Conservation (phyloP, 2,888 invertebrate genomes). For the Netelia fuscicornis region DNA sequence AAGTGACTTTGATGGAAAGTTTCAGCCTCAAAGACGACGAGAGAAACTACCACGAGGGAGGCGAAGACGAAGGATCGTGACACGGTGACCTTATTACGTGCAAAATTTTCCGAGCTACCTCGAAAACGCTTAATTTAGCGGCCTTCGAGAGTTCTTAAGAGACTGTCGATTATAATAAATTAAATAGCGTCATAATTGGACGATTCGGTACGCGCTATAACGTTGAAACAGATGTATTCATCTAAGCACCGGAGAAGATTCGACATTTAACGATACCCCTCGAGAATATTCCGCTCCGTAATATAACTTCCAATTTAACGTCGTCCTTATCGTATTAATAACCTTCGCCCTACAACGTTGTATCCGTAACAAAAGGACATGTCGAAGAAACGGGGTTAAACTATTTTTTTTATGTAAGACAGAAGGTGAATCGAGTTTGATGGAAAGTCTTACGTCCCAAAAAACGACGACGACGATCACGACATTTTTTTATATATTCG, state of each 20-base stretch:
- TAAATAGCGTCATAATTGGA: not conserved
- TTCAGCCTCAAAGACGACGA: conserved; percentile 7
- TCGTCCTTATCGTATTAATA: conserved; percentile 11
- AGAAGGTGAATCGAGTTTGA: conserved; percentile 30
- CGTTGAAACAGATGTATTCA: not conserved
- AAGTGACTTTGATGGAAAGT: conserved; percentile 32
- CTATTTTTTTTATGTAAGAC: not conserved
- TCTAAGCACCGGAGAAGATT: not conserved
- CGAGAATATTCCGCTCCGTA: not conserved
- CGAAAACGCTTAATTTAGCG: conserved; percentile 8
- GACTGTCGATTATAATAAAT: conserved; percentile 14
- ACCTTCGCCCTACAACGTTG: not conserved
- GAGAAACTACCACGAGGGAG: not conserved
- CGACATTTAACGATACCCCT: not conserved
- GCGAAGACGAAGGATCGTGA: conserved; percentile 13
- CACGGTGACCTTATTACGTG: conserved; percentile 18
- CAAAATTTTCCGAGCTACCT: not conserved
- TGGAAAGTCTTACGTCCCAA: conserved; percentile 51
- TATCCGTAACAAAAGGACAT: too few relatives aligned
- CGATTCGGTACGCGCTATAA: not conserved
- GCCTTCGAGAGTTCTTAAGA: not conserved
- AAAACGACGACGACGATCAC: conserved; percentile 31
- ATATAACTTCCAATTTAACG: conserved; percentile 8
- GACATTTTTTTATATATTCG: conserved; percentile 21
- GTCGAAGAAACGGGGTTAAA: too few relatives aligned